Evolutionary conservation across 1,140 invertebrate genomes (phyloP), one percentile per base, ranked within the genome.

Genomic region (Neodiprion fabricii): DNA sequence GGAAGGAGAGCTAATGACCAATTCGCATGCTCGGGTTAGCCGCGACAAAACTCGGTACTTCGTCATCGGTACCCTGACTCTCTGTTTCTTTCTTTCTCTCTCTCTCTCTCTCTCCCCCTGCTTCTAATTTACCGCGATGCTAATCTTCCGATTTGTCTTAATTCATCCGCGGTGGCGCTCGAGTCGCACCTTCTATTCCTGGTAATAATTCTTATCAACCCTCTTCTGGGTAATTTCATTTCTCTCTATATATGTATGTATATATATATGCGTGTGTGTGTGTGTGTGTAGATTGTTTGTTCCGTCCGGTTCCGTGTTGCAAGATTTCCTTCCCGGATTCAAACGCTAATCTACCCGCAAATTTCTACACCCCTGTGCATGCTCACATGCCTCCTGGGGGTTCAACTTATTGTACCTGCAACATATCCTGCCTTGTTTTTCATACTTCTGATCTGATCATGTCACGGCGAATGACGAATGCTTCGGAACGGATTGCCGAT

Each of bases 101-200:
- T n/a, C 48, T 10, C 17, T 48, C 50, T 17, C 66, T 48, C 68
- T 53, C 49, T 68, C n/a, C 21, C 69, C 10, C 48, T 10, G 40
- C 71, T 50, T 72, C 74, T 80, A 78, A 78, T 81, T 78, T 78
- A 70, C 49, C 71, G 74, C 74, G 79, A 81, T 81, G 72, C 48
- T 70, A 72, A 79, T 79, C 80, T 11, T 70, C 67, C 76, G 72
- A 79, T 81, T 79, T 76, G 75, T 76, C 70, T 76, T 75, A 76
- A 79, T 76, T 79, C 79, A 12, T 17, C 11, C 53, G 28, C 70
- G 72, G 71, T 73, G 23, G 66, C 66, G 53, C 53, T 61, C 11
- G 11, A 61, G 53, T 61, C 53, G 53, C 53, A 61, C 53, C 53
- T 61, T 17, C 28, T 40, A 40, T 40, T 40, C 28, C 2, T 5